Evolutionary conservation across 2,113 vertebrate species (phyloP).

Genomic region (Pipra filicauda): DNA sequence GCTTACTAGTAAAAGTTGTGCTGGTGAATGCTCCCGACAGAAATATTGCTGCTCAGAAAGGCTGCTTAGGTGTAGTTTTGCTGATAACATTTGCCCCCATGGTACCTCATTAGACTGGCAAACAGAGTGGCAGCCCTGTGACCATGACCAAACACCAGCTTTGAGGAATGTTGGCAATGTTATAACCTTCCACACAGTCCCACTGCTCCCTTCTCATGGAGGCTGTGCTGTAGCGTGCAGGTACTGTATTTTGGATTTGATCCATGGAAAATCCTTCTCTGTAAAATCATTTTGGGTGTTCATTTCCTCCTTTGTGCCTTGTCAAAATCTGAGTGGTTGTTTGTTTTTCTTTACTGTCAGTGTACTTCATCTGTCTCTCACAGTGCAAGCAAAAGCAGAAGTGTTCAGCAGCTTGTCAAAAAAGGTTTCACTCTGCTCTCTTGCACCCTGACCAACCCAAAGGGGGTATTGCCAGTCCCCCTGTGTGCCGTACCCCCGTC

Average conservation of each 20-base stretch:
- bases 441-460: neutral
- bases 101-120: accelerated
- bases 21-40: neutral
- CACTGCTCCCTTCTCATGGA: neutral
- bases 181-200: accelerated
- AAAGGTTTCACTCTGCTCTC: neutral
- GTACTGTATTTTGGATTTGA: neutral
- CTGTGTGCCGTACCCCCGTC: accelerated
- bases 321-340: neutral
- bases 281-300: neutral
- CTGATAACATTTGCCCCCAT: neutral
- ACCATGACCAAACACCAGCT: accelerated
- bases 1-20: neutral
- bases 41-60: neutral
- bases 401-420: neutral
- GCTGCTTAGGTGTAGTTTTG: accelerated
- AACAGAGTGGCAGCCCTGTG: no score
- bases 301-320: neutral
- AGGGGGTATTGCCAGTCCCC: neutral
- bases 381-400: neutral
- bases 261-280: neutral
- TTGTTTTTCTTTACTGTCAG: neutral
- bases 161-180: neutral
- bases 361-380: neutral
- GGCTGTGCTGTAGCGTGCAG: neutral